These are phyloP conservation scores for Drosophila heteroneura DNA, from an alignment of 2,888 invertebrate species.

Conservation along the genomic window DNA sequence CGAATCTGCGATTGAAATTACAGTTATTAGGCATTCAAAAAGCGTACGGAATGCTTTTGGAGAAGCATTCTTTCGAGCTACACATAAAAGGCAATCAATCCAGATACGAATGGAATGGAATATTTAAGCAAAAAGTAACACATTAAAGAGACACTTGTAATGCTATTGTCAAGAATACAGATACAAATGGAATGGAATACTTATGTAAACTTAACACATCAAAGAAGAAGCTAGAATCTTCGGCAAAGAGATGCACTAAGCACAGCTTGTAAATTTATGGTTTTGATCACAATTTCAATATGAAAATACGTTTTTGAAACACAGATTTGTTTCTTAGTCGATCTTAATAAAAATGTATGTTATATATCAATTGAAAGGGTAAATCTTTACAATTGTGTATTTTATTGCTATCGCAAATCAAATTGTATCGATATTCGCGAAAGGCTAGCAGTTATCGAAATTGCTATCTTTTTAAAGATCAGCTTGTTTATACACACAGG, in stretches of 20 bases:
- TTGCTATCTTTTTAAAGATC: neutral
- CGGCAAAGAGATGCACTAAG: neutral
- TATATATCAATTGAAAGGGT: neutral
- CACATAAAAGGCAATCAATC: neutral
- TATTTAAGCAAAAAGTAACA: neutral
- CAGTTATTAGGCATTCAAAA: conserved; percentile 1
- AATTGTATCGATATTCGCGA: neutral
- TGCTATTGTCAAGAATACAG: neutral
- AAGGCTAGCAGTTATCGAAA: neutral
- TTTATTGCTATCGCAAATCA: neutral
- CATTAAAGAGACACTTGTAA: neutral
- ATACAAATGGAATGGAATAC: neutral
- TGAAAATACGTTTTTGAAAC: neutral
- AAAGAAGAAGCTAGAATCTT: neutral
- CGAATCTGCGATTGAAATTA: neutral
- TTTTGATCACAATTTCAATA: neutral
- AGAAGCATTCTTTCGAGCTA: neutral
- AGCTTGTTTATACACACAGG: too few relatives aligned
- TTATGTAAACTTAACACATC: neutral
- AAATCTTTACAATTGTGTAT: neutral
- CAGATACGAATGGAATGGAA: neutral
- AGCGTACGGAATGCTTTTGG: neutral
- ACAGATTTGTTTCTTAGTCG: too few relatives aligned
- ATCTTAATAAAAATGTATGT: neutral
- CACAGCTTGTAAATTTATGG: neutral